Conservation (phyloP, 2,113 vertebrate species). For the Gadus macrocephalus region DNA sequence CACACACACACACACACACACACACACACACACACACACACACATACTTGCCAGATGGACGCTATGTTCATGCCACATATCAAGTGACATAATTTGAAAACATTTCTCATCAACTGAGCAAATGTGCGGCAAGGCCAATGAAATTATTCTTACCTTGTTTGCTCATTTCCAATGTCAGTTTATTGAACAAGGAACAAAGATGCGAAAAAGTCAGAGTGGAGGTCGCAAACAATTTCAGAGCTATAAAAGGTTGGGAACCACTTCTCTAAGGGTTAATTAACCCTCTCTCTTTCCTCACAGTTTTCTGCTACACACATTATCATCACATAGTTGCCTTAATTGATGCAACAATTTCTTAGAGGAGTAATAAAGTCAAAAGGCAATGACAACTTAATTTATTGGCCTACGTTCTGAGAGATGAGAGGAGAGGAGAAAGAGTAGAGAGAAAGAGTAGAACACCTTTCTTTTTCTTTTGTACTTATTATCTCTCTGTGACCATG, state of each 20-base stretch:
- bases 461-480: constrained; percentile 10
- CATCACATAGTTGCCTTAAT: background rate
- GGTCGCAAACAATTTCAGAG: no score
- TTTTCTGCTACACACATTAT: background rate
- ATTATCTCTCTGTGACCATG: constrained; percentile 27
- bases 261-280: background rate
- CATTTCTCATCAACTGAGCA: background rate
- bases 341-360: background rate
- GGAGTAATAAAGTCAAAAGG: background rate
- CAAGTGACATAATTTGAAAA: constrained; percentile 11
- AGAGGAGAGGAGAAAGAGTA: no score
- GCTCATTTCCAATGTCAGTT: no score
- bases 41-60: constrained; percentile 16
- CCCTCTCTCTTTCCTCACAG: background rate
- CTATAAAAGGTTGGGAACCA: no score
- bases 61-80: constrained; percentile 10
- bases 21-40: background rate
- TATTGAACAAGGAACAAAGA: no score
- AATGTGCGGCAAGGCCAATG: background rate
- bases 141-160: background rate
- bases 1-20: background rate
- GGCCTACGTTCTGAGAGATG: background rate
- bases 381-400: background rate
- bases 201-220: no score
- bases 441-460: background rate